Evolutionary conservation across 2,888 invertebrate genomes (phyloP), one percentile per base, ranked within the genome.

Genomic region (Ephialtes manifestator): DNA sequence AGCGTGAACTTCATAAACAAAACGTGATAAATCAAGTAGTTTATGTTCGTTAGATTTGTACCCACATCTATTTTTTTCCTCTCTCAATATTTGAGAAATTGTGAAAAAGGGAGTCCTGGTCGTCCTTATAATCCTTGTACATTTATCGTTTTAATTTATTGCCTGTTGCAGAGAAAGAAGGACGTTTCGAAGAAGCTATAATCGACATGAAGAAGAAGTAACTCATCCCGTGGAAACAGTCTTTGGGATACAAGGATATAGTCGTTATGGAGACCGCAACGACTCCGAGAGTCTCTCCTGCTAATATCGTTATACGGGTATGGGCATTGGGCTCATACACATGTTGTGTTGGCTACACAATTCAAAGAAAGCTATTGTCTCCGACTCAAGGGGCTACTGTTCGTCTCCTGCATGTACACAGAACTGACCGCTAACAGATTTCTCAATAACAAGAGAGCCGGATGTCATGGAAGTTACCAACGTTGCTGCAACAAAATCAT

Each of bases 291-390:
- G 28, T 48, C 46, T 68, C 35, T 51, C n/a, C 60, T 35, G 68
- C 63, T 65, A 70, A 75, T 78, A 60, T 67, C 55, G 24, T 75
- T 82, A 75, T 75, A 70, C 68, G 79, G 74, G 68, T 55, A 75
- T 51, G 48, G n/a, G 60, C 31, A 68, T 74, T 58, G 51, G 51
- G 68, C 72, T 74, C 39, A 20, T 79, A 55, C 75, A 65, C 75
- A 48, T 24, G 67, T 70, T 53, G 68, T 51, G 72, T 70, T 74
- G 24, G 43, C 10, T 60, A 60, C 48, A 18, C 10, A 72, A 84
- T 60, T 84, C 84, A 84, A 81, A 84, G 84, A 77, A 68, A 81
- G 24, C 58, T 51, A 53, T 84, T 84, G 81, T 83, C 51, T 39
- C 68, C 65, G 46, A n/a, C 46, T 77, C 48, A 53, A 63, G 51